Base-by-base conservation (phyloP, 2,797 vertebrate species). In the Poecile montanus region DNA sequence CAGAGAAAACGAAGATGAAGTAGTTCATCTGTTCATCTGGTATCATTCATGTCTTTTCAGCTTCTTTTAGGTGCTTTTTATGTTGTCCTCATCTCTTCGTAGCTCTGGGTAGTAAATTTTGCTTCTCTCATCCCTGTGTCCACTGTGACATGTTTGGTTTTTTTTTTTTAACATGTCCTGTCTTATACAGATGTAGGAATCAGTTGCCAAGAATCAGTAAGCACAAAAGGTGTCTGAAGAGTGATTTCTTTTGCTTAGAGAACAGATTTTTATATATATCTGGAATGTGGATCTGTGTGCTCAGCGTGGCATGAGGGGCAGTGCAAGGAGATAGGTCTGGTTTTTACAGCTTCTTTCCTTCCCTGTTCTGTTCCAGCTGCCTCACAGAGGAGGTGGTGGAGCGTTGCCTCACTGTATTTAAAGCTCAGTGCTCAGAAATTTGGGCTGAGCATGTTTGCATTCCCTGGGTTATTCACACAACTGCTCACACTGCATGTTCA, bases 381-480 rank as follows among this genome's bases (percentile, higher is more conserved):
- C 32, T 75, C 30, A 6, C 25, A 54, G 61, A 47, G 36, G 79
- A 61, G 65, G 47, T 36, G 11, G 76, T 86, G 50, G 80, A 93
- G 70, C 56, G 11, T 82, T 18, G 51, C 89, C 83, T 66, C 78
- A 36, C 47, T 96, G 74, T 29, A 48, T 47, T 62, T 57, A 91
- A 77, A 74, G 53, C 71, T 91, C 82, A 81, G 89, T 82, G 89
- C 66, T 90, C 47, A 90, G 76, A 89, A 94, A 51, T 82, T 88
- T 75, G 58, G 74, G 61, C 91, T 74, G 48, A n/a, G 19, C 36
- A 8, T 92, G 62, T 91, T 94, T 93, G 45, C 76, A 50, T 61
- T 95, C 78, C 79, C 74, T 80, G 92, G 89, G 78, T 82, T 34
- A 8, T 84, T 80, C 18, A n/a, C n/a, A 16, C 58, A 45, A 51